Percentiles rank a stretch among this genome's conserved stretches.
Conservation (phyloP, 2,797 vertebrate genomes). For the Vireo griseus region DNA sequence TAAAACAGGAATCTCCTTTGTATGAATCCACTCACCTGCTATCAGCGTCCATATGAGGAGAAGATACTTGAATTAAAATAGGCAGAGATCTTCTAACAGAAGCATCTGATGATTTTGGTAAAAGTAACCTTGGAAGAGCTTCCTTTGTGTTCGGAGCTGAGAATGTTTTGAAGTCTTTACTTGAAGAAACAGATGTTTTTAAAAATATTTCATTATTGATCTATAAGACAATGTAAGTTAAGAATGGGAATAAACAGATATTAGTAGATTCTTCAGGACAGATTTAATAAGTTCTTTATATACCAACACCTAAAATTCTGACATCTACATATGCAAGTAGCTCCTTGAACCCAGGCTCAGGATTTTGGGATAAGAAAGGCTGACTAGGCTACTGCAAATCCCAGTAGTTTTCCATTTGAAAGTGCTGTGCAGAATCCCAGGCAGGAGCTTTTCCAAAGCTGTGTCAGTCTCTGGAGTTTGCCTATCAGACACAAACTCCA, state of each 20-base stretch:
- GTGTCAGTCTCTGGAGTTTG: not conserved
- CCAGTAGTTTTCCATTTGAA: not conserved
- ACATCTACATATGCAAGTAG: not conserved
- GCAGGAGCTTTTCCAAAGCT: not conserved
- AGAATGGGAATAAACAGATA: not conserved
- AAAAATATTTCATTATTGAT: conserved; percentile 63
- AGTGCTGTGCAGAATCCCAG: not conserved
- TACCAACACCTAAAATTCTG: not conserved
- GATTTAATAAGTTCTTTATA: not conserved
- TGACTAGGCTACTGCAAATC: not conserved
- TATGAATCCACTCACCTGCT: conserved; percentile 63
- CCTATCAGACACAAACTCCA: not conserved
- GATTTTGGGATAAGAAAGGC: not conserved
- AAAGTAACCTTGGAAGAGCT: conserved; percentile 50
- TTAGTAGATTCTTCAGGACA: not conserved
- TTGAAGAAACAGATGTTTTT: conserved; percentile 58
- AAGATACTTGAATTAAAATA: conserved; percentile 49
- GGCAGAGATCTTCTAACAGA: conserved; percentile 53
- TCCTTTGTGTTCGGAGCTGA: conserved; percentile 53
- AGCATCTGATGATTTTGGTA: conserved; percentile 54
- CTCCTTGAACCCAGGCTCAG: not conserved
- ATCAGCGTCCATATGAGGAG: conserved; percentile 64
- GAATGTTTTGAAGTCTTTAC: conserved; percentile 64
- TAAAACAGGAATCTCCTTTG: not conserved
- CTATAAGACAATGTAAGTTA: conserved; percentile 46